These are phyloP conservation scores for Charina bottae DNA, from an alignment of 2,113 vertebrate genomes.

Conservation along the genomic window DNA sequence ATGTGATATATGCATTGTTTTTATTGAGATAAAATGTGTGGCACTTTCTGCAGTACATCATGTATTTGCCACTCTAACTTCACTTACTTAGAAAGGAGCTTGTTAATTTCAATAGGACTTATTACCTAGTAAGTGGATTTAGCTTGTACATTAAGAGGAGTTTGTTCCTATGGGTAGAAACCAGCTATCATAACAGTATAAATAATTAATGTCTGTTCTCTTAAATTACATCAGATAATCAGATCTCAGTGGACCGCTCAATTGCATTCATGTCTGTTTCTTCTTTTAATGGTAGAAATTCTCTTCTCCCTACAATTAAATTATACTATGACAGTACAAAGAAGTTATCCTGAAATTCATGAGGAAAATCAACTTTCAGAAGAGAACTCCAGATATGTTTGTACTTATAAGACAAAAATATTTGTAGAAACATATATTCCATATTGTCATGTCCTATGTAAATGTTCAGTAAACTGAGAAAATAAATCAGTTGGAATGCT, in stretches of 20 bases:
- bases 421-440: neutral
- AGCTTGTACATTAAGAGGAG: neutral
- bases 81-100: neutral
- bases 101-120: slow-evolving; percentile 3
- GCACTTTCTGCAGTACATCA: neutral
- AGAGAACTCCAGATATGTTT: neutral
- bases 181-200: slow-evolving; percentile 1
- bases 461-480: neutral
- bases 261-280: neutral
- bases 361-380: neutral
- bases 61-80: neutral
- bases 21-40: neutral
- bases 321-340: neutral
- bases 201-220: slow-evolving; percentile 27
- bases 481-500: neutral
- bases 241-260: neutral
- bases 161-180: slow-evolving; percentile 18
- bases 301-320: neutral
- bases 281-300: neutral
- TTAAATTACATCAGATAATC: slow-evolving; percentile 15
- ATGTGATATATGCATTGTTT: neutral
- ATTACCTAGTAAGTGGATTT: neutral
- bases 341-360: neutral
- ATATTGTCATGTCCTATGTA: neutral
- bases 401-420: neutral